Evolutionary conservation across 2,113 vertebrate species (phyloP).

Genomic region (Coracopsis vasa): DNA sequence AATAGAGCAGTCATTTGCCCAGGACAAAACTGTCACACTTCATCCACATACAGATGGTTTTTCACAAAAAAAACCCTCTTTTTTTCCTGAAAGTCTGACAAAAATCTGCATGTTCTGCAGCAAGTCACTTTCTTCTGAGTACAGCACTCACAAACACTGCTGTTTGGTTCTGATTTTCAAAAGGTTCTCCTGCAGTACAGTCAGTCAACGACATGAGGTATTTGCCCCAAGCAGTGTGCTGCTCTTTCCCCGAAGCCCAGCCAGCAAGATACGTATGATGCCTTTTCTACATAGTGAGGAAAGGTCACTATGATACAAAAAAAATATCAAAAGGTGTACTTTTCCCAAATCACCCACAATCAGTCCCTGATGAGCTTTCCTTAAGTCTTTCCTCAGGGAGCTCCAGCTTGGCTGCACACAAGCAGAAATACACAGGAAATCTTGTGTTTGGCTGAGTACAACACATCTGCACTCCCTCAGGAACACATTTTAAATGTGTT

Average conservation of each 20-base stretch:
- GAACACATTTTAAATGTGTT: background rate
- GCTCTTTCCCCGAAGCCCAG: background rate
- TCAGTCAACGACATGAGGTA: accelerated
- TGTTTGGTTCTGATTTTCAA: background rate
- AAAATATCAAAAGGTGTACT: background rate
- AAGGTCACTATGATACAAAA: background rate
- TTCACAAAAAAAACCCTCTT: accelerated
- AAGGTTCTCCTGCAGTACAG: background rate
- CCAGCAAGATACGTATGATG: accelerated
- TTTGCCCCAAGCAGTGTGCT: background rate
- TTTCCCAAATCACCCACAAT: background rate
- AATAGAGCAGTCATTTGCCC: background rate
- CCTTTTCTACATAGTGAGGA: background rate
- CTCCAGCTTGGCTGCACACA: background rate
- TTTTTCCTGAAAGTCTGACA: background rate
- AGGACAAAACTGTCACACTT: background rate
- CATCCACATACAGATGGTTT: background rate
- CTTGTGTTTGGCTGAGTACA: background rate
- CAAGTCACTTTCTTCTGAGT: background rate
- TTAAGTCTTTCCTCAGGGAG: background rate
- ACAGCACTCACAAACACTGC: background rate
- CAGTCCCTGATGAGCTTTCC: background rate
- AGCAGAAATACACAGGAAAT: background rate
- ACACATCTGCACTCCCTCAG: background rate
- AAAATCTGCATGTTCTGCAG: background rate